These are phyloP conservation scores for Ectemnius cavifrons DNA, from an alignment of 2,888 invertebrate genomes.

Conservation along the genomic window DNA sequence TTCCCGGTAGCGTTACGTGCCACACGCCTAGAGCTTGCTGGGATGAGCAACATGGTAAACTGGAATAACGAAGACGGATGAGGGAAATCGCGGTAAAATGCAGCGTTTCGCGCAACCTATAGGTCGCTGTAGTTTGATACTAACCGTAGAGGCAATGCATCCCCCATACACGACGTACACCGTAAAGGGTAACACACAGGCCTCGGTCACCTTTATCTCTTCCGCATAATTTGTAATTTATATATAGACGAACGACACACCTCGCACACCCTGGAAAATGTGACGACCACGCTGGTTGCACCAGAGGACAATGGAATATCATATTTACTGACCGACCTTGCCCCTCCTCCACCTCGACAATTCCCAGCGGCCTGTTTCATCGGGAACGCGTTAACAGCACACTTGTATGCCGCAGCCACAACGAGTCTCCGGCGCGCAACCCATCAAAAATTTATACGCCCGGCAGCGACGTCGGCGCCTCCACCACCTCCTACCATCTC, in stretches of 20 bases:
- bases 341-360: background rate
- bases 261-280: slow-evolving; percentile 21
- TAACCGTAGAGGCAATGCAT: too few species aligned
- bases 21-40: too few species aligned
- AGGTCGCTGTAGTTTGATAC: too few species aligned
- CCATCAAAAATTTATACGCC: too few species aligned
- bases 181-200: background rate
- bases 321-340: slow-evolving; percentile 42
- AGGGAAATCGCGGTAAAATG: slow-evolving; percentile 47
- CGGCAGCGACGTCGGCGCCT: background rate
- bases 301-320: slow-evolving; percentile 16
- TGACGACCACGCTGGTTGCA: background rate
- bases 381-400: background rate
- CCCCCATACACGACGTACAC: too few species aligned
- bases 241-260: slow-evolving; percentile 39
- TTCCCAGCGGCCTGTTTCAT: background rate
- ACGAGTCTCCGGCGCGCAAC: too few species aligned
- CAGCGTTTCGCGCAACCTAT: background rate
- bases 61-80: slow-evolving; percentile 64
- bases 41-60: slow-evolving; percentile 1
- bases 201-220: slow-evolving; percentile 68
- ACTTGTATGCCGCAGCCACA: too few species aligned
- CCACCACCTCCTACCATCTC: slow-evolving; percentile 16
- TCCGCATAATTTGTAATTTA: slow-evolving; percentile 71
- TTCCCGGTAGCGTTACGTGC: too few species aligned